These are phyloP conservation scores for Sinhomidia bicolor DNA, from an alignment of 2,888 invertebrate genomes.

Conservation along the genomic window DNA sequence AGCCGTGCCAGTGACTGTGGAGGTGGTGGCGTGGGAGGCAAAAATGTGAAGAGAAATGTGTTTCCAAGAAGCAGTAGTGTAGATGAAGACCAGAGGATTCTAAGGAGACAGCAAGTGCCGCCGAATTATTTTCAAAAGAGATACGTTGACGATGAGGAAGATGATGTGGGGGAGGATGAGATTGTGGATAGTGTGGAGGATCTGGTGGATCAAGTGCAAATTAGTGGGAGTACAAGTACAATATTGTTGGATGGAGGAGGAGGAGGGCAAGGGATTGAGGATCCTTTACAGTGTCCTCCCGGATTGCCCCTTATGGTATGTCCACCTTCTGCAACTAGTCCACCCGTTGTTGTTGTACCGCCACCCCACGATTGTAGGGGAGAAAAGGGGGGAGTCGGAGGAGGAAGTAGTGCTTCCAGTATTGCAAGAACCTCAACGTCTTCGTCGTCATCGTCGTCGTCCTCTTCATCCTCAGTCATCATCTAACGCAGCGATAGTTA, in stretches of 20 bases:
- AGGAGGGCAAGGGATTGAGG: background rate
- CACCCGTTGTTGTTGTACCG: slow-evolving; percentile 33
- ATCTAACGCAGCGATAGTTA: slow-evolving; percentile 42
- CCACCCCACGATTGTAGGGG: slow-evolving; percentile 5
- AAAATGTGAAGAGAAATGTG: background rate
- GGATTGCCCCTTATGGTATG: slow-evolving; percentile 27
- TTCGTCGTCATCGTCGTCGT: background rate
- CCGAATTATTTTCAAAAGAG: slow-evolving; percentile 5
- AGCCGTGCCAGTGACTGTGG: slow-evolving; percentile 14
- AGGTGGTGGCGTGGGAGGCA: background rate
- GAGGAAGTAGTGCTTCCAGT: background rate
- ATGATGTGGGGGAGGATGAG: slow-evolving; percentile 45
- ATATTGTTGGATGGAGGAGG: slow-evolving; percentile 53
- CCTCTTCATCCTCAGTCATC: slow-evolving; percentile 22
- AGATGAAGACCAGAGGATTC: slow-evolving; percentile 49
- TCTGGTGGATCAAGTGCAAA: slow-evolving; percentile 53
- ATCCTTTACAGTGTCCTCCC: background rate
- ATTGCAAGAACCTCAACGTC: background rate
- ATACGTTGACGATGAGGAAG: slow-evolving; percentile 52
- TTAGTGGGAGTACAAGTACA: slow-evolving; percentile 58
- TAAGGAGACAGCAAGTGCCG: slow-evolving; percentile 36
- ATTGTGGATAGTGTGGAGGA: slow-evolving; percentile 25
- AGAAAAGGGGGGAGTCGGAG: no score
- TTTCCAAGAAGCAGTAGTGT: slow-evolving; percentile 64
- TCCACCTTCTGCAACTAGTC: background rate